Conservation (phyloP, 1,140 invertebrate genomes). For the Bombus polaris region DNA sequence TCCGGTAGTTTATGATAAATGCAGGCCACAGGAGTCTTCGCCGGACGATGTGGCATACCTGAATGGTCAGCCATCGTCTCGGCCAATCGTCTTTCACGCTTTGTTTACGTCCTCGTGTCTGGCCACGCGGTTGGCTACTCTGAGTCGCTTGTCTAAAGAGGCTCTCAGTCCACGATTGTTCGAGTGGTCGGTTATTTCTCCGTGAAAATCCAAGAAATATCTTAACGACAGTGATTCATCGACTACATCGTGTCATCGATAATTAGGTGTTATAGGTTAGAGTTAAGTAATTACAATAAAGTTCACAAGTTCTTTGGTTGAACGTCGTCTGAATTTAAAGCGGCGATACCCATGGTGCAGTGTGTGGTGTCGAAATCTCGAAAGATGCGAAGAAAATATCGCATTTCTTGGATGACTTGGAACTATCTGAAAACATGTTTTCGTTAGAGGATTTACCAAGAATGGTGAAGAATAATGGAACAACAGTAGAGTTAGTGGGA, state of each 20-base stretch:
- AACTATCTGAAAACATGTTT: background rate
- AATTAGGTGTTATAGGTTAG: background rate
- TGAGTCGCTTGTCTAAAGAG: constrained; percentile 47
- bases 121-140: constrained; percentile 25
- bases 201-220: background rate
- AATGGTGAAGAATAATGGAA: background rate
- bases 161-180: constrained; percentile 57
- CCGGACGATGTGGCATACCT: constrained; percentile 29
- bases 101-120: constrained; percentile 59
- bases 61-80: constrained; percentile 61
- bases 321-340: background rate
- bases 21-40: background rate
- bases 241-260: background rate
- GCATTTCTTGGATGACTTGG: background rate
- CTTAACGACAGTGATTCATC: background rate
- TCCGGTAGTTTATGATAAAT: background rate
- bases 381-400: background rate
- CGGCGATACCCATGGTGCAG: background rate
- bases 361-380: background rate
- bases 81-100: constrained; percentile 67
- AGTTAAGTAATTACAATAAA: background rate
- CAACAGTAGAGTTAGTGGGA: background rate
- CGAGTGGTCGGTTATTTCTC: constrained; percentile 23
- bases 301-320: background rate
- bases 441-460: background rate